Evolutionary conservation across 2,888 invertebrate genomes (phyloP).

Genomic region (Patella pellucida): DNA sequence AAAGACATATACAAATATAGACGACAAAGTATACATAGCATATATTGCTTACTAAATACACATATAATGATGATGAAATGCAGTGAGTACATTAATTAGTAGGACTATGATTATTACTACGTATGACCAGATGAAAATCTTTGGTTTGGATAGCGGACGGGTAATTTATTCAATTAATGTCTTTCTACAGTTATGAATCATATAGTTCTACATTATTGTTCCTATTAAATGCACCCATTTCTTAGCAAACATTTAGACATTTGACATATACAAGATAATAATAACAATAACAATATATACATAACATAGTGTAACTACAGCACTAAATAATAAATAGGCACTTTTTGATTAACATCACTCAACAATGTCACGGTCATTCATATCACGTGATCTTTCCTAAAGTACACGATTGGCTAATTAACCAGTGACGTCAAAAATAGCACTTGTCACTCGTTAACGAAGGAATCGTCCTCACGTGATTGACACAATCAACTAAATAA

Average conservation of each 20-base stretch:
- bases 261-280: background rate
- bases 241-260: background rate
- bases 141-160: background rate
- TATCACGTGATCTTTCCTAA: background rate
- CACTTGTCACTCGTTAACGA: background rate
- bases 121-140: conserved; percentile 7
- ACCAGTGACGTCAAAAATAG: background rate
- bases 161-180: background rate
- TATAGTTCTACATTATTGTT: too few relatives aligned
- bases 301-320: background rate
- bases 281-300: conserved; percentile 9
- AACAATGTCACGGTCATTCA: conserved; percentile 1
- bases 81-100: background rate
- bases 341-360: conserved; percentile 10
- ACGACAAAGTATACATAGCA: background rate
- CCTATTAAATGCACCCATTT: too few relatives aligned
- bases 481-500: background rate
- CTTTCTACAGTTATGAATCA: too few relatives aligned
- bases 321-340: conserved; percentile 6
- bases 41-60: conserved; percentile 2
- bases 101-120: background rate
- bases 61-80: background rate
- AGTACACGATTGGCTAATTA: background rate
- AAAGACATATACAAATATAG: background rate
- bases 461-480: background rate